Percentiles rank a stretch among this genome's conserved stretches.
phyloP scores from a whole-genome alignment of 1,140 invertebrate genomes.

The Chironomus striatipennis region DNA sequence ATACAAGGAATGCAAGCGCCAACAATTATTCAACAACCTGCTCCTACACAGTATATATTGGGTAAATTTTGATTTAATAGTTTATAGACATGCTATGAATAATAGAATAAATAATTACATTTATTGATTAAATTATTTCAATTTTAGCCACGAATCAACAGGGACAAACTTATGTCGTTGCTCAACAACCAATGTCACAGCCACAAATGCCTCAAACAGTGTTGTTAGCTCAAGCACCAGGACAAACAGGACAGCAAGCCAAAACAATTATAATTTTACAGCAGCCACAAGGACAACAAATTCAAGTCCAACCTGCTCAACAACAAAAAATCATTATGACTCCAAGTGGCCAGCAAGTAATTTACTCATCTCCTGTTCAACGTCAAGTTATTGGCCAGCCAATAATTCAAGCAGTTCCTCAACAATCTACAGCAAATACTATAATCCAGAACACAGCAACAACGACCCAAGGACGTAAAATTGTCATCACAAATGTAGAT shows the following conservation, averaged over 20 bases:
- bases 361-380: slow-evolving; percentile 29
- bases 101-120: no score
- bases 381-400: slow-evolving; percentile 34
- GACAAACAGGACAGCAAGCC: slow-evolving; percentile 51
- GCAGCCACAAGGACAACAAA: slow-evolving; percentile 44
- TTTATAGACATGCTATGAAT: slow-evolving; percentile 28
- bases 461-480: background rate
- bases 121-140: slow-evolving; percentile 29
- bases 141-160: slow-evolving; percentile 32
- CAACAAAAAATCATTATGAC: slow-evolving; percentile 56
- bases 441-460: background rate
- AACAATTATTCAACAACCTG: slow-evolving; percentile 37
- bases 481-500: slow-evolving; percentile 3
- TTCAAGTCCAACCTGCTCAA: slow-evolving; percentile 41
- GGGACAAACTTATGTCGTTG: slow-evolving; percentile 50
- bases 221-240: slow-evolving; percentile 50
- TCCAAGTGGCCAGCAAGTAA: slow-evolving; percentile 33
- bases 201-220: slow-evolving; percentile 54
- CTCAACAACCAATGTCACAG: slow-evolving; percentile 49
- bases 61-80: slow-evolving; percentile 32
- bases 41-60: slow-evolving; percentile 38
- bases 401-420: background rate
- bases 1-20: slow-evolving; percentile 30
- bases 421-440: background rate
- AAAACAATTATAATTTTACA: slow-evolving; percentile 67